Base-by-base conservation (phyloP, 2,888 invertebrate species). In the Lithophane leautieri region DNA sequence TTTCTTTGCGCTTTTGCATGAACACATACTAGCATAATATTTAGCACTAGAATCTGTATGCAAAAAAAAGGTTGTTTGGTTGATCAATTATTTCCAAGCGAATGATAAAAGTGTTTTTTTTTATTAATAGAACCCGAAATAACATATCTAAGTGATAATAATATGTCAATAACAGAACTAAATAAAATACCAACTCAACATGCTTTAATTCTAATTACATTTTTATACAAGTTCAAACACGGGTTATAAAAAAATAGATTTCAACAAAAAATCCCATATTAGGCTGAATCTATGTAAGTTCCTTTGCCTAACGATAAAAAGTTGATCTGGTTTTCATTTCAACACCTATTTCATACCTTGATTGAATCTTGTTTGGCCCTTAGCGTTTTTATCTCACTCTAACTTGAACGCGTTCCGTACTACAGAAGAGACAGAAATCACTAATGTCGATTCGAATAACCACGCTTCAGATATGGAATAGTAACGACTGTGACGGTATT, bases 401-500 rank as follows among this genome's bases (percentile, higher is more conserved):
- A 65, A 28, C 78, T 11, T 19, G 1, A 0, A 6, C 8, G 0
- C 22, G 0, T 11, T 4, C 0, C 11, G 0, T 11, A 11, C 0
- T 2, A 25, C 25, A 66, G 72, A 40, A 61, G 75, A 73, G 70
- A 78, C 7, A 60, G 28, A 65, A 50, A 8, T 7, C 4, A 19
- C 0, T 0, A 3, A 12, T 16, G 69, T 83, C 80, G 70, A 81
- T 52, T 75, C 70, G 67, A 74, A 44, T 54, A 14, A 28, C 56
- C 7, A 81, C 63, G 76, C 81, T 83, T 47, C 22, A 77, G 62
- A 77, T 77, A 60, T 47, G 40, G 73, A 79, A 80, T 82, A 79
- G 81, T 47, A 66, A 58, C 28, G 47, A 70, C 75, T 85, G 82
- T 84, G 85, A 87, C 82, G 85, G 87, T 81, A 83, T 82, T 89